These are phyloP conservation scores for Falco novaeseelandiae DNA, from an alignment of 2,797 vertebrate genomes.

Conservation along the genomic window DNA sequence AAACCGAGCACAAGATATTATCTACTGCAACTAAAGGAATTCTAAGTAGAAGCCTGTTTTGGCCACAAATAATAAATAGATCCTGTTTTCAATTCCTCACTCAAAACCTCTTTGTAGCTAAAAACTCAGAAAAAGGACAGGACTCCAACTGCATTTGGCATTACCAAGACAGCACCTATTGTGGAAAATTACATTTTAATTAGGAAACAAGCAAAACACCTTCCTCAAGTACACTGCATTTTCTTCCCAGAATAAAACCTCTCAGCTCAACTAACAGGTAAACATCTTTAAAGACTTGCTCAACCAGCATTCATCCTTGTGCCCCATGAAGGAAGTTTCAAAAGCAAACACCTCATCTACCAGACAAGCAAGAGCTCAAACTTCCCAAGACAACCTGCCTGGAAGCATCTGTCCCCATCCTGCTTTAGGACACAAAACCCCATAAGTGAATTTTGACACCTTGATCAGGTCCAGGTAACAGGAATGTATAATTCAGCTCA, in stretches of 20 bases:
- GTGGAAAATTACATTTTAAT: not conserved
- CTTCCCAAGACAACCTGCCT: rapidly evolving
- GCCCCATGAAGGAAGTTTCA: not conserved
- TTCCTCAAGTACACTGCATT: not conserved
- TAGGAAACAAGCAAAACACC: not conserved
- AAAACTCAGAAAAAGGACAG: not conserved
- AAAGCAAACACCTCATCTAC: not conserved
- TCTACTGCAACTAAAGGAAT: not conserved
- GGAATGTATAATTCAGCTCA: not conserved
- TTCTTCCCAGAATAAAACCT: not conserved
- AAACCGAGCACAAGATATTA: not conserved
- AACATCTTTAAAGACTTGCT: not conserved
- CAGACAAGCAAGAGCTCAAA: not conserved
- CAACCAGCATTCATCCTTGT: rapidly evolving
- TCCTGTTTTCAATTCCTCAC: not conserved
- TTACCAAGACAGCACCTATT: not conserved
- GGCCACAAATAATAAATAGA: not conserved
- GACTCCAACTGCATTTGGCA: not conserved
- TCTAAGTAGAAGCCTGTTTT: not conserved
- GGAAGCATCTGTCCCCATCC: not conserved
- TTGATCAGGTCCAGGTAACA: not conserved
- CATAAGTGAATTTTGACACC: not conserved
- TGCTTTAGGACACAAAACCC: not conserved
- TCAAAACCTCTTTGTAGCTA: not conserved
- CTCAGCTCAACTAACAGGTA: not conserved